Evolutionary conservation across 2,797 vertebrate genomes (phyloP).

Genomic region (Enteromius mattozi): DNA sequence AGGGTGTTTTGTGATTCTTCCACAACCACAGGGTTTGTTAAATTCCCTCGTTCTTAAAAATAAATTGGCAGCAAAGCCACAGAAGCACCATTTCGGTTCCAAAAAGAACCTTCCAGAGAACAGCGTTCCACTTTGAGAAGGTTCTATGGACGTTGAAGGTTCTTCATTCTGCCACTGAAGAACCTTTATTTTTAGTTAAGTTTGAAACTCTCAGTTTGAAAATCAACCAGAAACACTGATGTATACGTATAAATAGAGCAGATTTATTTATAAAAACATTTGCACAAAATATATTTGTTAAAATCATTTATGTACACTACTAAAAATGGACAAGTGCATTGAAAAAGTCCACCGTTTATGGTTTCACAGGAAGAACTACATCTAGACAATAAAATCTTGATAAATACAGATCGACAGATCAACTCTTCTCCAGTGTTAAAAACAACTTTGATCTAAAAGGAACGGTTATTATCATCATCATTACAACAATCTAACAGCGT

Average conservation of each 20-base stretch:
- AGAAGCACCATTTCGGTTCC: neutral
- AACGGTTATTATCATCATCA: conserved; percentile 29
- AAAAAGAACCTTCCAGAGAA: neutral
- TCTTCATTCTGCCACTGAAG: neutral
- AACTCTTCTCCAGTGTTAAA: conserved; percentile 57
- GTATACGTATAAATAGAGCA: conserved; percentile 84
- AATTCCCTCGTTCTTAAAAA: neutral
- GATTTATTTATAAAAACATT: conserved; percentile 84
- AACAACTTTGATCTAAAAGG: conserved; percentile 54
- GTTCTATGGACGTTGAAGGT: neutral
- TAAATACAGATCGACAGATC: conserved; percentile 60
- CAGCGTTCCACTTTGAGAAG: neutral
- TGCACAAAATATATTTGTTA: conserved; percentile 90
- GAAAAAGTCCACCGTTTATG: conserved; percentile 78
- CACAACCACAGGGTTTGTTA: conserved; percentile 8
- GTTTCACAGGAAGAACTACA: conserved; percentile 74
- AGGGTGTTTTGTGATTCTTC: conserved; percentile 45
- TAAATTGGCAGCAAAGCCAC: neutral
- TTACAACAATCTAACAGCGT: conserved; percentile 53
- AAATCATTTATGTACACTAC: conserved; percentile 86
- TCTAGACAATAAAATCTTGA: conserved; percentile 70
- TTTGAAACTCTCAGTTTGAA: neutral
- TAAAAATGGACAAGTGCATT: conserved; percentile 86
- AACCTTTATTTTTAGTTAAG: neutral
- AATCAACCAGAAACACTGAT: conserved; percentile 36